phyloP scores from a whole-genome alignment of 1,140 invertebrate species.

The Zaprionus africanus region DNA sequence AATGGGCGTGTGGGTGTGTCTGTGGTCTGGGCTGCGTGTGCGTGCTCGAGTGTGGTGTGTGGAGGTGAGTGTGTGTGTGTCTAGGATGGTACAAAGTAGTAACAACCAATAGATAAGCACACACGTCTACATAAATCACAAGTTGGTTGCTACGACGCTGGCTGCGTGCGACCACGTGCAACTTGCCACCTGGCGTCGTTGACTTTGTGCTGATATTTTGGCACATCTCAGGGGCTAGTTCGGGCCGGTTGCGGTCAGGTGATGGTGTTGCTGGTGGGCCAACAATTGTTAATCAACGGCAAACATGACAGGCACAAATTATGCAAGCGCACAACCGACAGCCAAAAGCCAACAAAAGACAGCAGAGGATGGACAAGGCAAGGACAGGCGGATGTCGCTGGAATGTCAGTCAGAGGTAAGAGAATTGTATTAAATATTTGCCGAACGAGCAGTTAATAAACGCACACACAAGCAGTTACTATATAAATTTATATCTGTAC shows the following conservation, averaged over 20 bases:
- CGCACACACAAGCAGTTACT: constrained; percentile 21
- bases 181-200: constrained; percentile 3
- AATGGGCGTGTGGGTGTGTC: neutral
- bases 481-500: neutral
- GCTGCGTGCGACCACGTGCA: constrained; percentile 1
- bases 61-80: neutral
- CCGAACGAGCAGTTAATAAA: constrained; percentile 39
- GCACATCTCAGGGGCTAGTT: constrained; percentile 41
- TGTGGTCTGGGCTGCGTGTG: neutral
- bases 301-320: constrained; percentile 77
- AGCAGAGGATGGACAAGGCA: neutral
- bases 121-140: constrained; percentile 69
- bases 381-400: neutral
- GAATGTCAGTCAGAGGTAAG: neutral
- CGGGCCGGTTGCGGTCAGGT: neutral
- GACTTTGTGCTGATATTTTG: constrained; percentile 57
- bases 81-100: constrained; percentile 39
- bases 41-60: constrained; percentile 1
- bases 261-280: neutral
- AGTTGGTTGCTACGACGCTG: constrained; percentile 28
- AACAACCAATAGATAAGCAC: constrained; percentile 59
- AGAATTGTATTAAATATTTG: constrained; percentile 43
- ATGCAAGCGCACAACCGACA: constrained; percentile 50
- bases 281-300: constrained; percentile 79
- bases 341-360: constrained; percentile 23